phyloP scores from a whole-genome alignment of 2,888 invertebrate genomes.

The Bunonema sp. region DNA sequence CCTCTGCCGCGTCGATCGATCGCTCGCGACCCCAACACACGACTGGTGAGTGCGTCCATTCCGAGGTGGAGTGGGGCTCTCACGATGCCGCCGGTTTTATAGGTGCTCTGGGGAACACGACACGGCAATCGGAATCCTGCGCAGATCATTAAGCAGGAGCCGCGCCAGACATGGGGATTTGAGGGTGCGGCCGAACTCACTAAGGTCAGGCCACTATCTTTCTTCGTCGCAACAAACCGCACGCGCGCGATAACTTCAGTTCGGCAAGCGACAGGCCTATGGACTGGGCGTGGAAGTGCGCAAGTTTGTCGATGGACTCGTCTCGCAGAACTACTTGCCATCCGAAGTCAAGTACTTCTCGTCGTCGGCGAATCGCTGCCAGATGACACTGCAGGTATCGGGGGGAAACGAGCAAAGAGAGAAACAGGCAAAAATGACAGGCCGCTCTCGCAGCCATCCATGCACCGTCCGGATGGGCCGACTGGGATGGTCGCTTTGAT shows the following conservation, averaged over 20 bases:
- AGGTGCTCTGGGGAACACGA: too few species aligned
- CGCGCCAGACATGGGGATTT: too few species aligned
- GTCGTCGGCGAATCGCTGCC: slow-evolving; percentile 24
- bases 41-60: too few species aligned
- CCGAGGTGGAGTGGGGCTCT: too few species aligned
- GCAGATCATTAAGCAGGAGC: too few species aligned
- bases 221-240: too few species aligned
- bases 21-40: too few species aligned
- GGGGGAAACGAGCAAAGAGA: neutral
- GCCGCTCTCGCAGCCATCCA: slow-evolving; percentile 17
- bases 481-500: slow-evolving; percentile 9
- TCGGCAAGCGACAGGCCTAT: slow-evolving; percentile 21
- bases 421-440: slow-evolving; percentile 5
- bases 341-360: slow-evolving; percentile 19
- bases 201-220: too few species aligned
- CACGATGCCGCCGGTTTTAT: too few species aligned
- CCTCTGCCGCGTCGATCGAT: too few species aligned
- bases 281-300: slow-evolving; percentile 20
- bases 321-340: slow-evolving; percentile 10
- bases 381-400: slow-evolving; percentile 24
- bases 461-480: slow-evolving; percentile 15
- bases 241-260: slow-evolving; percentile 7
- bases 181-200: too few species aligned
- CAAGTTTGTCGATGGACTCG: slow-evolving; percentile 9
- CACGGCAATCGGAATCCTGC: too few species aligned